These are phyloP conservation scores for Ia io DNA, from an alignment of 2,113 vertebrate genomes.

Conservation along the genomic window DNA sequence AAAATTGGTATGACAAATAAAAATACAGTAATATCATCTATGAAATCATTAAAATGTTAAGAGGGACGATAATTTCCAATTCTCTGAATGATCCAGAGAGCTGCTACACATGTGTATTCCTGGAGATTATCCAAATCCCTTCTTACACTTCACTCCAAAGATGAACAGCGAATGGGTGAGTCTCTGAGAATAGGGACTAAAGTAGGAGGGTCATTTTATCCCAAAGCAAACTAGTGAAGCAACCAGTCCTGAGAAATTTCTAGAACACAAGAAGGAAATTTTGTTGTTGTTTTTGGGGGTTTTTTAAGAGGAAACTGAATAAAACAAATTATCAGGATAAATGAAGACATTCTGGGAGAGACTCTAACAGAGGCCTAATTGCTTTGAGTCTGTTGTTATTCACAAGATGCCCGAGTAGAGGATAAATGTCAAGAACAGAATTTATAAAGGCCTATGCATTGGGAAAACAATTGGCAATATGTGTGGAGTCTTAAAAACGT, in stretches of 20 bases:
- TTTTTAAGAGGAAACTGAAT: not conserved
- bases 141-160: not conserved
- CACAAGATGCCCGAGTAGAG: no score
- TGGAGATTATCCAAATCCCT: not conserved
- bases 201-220: not conserved
- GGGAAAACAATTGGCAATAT: not conserved
- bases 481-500: not conserved
- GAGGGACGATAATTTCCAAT: not conserved
- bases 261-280: not conserved
- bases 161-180: not conserved
- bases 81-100: not conserved
- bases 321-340: not conserved
- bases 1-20: not conserved
- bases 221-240: not conserved
- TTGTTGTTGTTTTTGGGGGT: not conserved
- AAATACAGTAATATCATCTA: not conserved
- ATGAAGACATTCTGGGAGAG: not conserved
- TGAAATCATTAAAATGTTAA: not conserved
- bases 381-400: not conserved
- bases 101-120: not conserved
- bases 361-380: not conserved
- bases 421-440: not conserved
- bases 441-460: not conserved
- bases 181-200: not conserved
- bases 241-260: not conserved